These are phyloP conservation scores for Microctonus brassicae DNA, from an alignment of 2,888 invertebrate species.

Conservation along the genomic window DNA sequence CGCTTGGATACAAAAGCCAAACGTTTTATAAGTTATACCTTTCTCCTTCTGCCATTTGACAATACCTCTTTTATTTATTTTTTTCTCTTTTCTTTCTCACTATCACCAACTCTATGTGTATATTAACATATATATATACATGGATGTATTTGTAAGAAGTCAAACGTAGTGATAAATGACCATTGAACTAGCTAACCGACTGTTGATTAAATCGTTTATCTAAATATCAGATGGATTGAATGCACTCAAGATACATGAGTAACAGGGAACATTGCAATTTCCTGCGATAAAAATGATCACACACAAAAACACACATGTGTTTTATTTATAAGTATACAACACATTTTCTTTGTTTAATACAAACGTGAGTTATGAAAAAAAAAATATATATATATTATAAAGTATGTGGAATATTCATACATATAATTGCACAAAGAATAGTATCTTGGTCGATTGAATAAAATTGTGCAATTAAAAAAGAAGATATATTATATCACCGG, in stretches of 20 bases:
- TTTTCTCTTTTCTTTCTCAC: not conserved
- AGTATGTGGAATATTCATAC: too few species aligned
- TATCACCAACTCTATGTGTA: not conserved
- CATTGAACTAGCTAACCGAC: slow-evolving; percentile 15
- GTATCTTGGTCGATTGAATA: not conserved
- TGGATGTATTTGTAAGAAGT: not conserved
- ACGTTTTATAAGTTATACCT: not conserved
- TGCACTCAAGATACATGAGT: not conserved
- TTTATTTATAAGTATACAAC: not conserved
- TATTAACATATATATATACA: too few species aligned
- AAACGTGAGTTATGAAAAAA: not conserved
- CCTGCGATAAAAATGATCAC: not conserved
- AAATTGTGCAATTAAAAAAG: not conserved
- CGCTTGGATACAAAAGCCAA: not conserved
- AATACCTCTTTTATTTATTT: not conserved
- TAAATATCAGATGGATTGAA: not conserved
- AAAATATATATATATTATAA: not conserved
- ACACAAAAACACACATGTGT: not conserved
- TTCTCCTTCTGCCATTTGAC: not conserved
- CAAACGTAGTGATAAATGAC: not conserved
- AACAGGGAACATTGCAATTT: not conserved
- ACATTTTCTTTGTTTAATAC: not conserved
- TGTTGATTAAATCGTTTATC: slow-evolving; percentile 4
- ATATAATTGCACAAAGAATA: not conserved
- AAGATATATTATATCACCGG: not conserved